Evolutionary conservation across 2,797 vertebrate species (phyloP).

Genomic region (Bucorvus abyssinicus): DNA sequence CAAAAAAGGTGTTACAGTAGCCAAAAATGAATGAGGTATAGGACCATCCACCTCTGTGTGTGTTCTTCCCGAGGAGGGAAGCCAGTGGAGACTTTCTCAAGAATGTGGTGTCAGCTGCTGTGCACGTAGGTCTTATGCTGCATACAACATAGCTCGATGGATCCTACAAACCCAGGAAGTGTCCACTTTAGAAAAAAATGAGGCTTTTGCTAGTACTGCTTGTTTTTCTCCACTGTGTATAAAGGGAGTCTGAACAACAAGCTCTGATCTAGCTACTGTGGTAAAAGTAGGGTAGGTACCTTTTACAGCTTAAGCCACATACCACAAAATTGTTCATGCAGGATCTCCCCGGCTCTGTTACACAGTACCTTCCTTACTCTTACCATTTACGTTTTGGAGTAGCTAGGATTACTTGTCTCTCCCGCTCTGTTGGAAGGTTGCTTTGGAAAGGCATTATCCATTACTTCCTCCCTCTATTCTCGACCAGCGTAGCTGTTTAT

Average conservation of each 20-base stretch:
- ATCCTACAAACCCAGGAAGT: not conserved
- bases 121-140: not conserved
- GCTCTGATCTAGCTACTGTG: not conserved
- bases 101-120: not conserved
- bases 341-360: not conserved
- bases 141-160: accelerated
- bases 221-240: not conserved
- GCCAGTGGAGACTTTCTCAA: not conserved
- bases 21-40: not conserved
- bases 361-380: not conserved
- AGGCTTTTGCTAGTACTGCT: not conserved
- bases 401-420: not conserved
- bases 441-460: not conserved
- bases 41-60: not conserved
- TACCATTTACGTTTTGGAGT: not conserved
- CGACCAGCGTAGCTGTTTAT: not conserved
- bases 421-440: not conserved
- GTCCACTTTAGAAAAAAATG: not conserved
- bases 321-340: not conserved
- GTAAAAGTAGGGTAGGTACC: not conserved
- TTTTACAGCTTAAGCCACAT: not conserved
- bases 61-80: not conserved
- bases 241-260: not conserved
- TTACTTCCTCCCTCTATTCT: not conserved
- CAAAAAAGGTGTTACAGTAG: not conserved